Evolutionary conservation across 2,888 invertebrate genomes (phyloP).

Genomic region (Proisotoma minuta): DNA sequence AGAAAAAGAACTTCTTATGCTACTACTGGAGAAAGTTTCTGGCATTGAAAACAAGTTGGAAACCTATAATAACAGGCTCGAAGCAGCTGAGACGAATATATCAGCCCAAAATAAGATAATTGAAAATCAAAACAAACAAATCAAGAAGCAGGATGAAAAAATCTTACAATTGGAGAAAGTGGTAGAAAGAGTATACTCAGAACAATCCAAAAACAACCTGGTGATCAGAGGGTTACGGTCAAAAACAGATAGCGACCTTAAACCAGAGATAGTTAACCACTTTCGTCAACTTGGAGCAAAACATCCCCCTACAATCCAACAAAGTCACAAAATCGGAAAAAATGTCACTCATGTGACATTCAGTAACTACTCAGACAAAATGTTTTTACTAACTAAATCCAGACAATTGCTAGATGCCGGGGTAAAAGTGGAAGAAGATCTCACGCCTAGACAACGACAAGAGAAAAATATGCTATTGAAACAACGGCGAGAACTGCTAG

Average conservation of each 20-base stretch:
- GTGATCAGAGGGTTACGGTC: not conserved
- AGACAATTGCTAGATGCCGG: not conserved
- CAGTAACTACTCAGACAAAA: not conserved
- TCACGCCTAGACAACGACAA: not conserved
- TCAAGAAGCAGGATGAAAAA: not conserved
- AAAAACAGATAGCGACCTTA: not conserved
- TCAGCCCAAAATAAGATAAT: not conserved
- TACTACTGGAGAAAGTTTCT: not conserved
- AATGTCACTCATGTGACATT: not conserved
- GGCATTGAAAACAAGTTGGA: not conserved
- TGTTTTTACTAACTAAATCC: not conserved
- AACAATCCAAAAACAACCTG: not conserved
- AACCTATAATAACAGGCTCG: not conserved
- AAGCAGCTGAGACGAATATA: not conserved
- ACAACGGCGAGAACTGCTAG: not conserved
- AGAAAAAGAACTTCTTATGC: not conserved
- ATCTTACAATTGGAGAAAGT: not conserved
- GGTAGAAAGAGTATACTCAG: not conserved
- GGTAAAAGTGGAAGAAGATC: not conserved
- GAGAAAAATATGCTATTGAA: not conserved
- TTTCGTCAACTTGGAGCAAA: not conserved
- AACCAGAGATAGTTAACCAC: not conserved
- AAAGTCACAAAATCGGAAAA: not conserved
- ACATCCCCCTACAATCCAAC: not conserved
- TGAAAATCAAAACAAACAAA: not conserved